Base-by-base conservation (phyloP, 2,888 invertebrate genomes). In the Crocallis elinguaria region DNA sequence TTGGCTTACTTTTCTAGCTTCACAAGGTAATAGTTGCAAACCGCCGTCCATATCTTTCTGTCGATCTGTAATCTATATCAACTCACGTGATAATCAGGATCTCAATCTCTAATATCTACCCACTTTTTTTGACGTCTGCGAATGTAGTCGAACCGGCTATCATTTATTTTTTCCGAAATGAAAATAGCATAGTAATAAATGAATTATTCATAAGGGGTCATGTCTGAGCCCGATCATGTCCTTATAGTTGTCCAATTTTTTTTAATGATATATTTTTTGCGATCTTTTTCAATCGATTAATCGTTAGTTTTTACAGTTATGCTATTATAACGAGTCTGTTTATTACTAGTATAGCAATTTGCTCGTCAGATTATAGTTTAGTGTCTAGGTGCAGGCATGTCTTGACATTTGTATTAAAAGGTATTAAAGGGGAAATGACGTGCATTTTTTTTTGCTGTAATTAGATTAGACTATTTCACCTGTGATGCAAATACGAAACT, bases 201-300 rank as follows among this genome's bases (percentile, higher is more conserved):
- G 35, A 45, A 35, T 52, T 36, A 52, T 52, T 3, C 35, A 51
- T 51, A 38, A 44, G 38, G n/a, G 3, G 1, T 14, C 2, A 27
- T 11, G 19, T 4, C 6, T 6, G 11, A 30, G 2, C n/a, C 6
- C n/a, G 35, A 6, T 19, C 12, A 35, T 17, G 14, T 2, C 9
- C 1, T n/a, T 9, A 16, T 17, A 16, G 11, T 35, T 35, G 29
- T 29, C 29, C 2, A 11, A 29, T 11, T 29, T 23, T 19, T 19
- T n/a, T n/a, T n/a, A n/a, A n/a, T n/a, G n/a, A 19, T 19, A 19
- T 19, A 19, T 19, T 19, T 25, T 25, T 25, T 25, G 25, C 7
- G n/a, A 7, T 0, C 2, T n/a, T 25, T 25, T 8, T 25, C n/a
- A 9, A 25, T 25, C 25, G n/a, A 25, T 25, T 19, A 19, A 4